A percentile compares a stretch with the other conserved stretches of the same genome.
phyloP scores from a whole-genome alignment of 2,888 invertebrate species.

The Philereme vetulata region DNA sequence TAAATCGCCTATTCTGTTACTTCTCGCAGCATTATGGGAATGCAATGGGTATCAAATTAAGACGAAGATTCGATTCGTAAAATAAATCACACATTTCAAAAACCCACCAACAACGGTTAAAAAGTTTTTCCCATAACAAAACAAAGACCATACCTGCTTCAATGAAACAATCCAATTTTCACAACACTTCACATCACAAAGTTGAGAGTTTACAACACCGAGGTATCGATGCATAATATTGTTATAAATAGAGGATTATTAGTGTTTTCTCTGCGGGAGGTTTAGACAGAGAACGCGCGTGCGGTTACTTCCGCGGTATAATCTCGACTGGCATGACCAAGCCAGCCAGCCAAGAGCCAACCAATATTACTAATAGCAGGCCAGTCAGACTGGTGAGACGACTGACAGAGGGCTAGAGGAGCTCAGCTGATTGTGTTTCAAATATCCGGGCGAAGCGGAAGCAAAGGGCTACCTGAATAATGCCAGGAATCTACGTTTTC shows the following conservation, averaged over 20 bases:
- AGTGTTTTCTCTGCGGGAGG: constrained; percentile 61
- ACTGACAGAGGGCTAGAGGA: constrained; percentile 19
- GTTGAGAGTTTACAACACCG: constrained; percentile 13
- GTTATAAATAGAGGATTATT: constrained; percentile 55
- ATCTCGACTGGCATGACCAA: constrained; percentile 25
- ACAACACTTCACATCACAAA: constrained; percentile 33
- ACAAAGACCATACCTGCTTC: constrained; percentile 33
- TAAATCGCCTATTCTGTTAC: background rate
- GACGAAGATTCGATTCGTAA: constrained; percentile 1
- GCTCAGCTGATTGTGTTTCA: constrained; percentile 30
- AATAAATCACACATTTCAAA: background rate
- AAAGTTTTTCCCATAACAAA: constrained; percentile 26
- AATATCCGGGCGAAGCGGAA: constrained; percentile 43
- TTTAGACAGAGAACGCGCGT: constrained; percentile 44
- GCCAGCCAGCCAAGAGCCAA: no score
- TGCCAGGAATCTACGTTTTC: no score
- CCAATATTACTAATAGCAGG: background rate
- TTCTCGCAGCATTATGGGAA: constrained; percentile 1
- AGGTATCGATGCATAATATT: constrained; percentile 47
- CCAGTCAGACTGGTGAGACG: constrained; percentile 7
- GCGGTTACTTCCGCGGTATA: constrained; percentile 28
- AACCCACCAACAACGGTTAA: constrained; percentile 5
- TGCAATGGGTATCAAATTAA: background rate
- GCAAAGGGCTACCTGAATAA: constrained; percentile 32
- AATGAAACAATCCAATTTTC: constrained; percentile 37